A percentile compares a stretch with the other conserved stretches of the same genome.
These are phyloP conservation scores for Iguana delicatissima DNA, from an alignment of 2,797 vertebrate genomes.

Conservation along the genomic window DNA sequence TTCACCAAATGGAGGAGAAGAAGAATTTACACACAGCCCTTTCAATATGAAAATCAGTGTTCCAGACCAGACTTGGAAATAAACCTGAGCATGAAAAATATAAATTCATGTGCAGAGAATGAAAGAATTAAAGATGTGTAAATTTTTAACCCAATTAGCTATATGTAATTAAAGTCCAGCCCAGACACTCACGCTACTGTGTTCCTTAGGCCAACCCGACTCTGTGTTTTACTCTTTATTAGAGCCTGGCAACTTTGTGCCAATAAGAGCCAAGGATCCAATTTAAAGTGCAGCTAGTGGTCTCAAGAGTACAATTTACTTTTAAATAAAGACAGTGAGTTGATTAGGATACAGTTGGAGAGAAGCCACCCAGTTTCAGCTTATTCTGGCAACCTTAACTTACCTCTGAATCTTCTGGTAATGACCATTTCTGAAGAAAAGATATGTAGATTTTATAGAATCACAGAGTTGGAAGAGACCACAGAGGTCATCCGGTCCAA, in stretches of 20 bases:
- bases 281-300: neutral
- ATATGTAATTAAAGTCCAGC: neutral
- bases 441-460: too few species aligned
- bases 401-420: too few species aligned
- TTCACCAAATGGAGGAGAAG: constrained; percentile 13
- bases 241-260: too few species aligned
- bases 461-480: too few species aligned
- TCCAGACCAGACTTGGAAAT: neutral
- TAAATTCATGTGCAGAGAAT: neutral
- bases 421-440: too few species aligned
- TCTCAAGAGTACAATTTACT: neutral
- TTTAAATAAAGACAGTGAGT: neutral
- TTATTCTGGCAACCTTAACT: too few species aligned
- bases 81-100: neutral
- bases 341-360: neutral
- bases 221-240: neutral
- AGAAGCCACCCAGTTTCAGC: too few species aligned
- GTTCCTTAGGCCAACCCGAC: neutral
- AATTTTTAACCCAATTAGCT: neutral
- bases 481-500: too few species aligned
- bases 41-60: neutral
- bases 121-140: neutral
- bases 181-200: neutral
- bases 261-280: neutral
- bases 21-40: neutral